A percentile compares a stretch with the other conserved stretches of the same genome.
phyloP scores from a whole-genome alignment of 2,113 vertebrate genomes.

The Anser cygnoides region DNA sequence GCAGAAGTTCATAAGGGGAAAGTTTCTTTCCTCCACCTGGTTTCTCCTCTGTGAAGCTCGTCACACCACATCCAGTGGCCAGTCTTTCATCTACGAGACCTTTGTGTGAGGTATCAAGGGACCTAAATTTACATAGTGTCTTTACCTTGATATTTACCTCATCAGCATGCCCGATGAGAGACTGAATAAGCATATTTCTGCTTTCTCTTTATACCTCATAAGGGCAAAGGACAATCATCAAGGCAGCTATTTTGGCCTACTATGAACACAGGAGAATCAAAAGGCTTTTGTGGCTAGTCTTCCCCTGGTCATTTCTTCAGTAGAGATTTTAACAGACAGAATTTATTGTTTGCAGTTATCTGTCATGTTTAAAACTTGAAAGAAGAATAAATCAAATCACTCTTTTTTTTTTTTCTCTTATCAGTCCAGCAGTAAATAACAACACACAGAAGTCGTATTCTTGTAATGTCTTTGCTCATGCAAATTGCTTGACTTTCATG shows the following conservation, averaged over 20 bases:
- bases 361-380: background rate
- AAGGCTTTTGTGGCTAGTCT: background rate
- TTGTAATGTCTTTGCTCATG: background rate
- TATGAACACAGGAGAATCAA: background rate
- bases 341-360: conserved; percentile 37
- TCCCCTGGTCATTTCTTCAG: conserved; percentile 9
- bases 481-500: background rate
- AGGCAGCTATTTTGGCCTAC: background rate
- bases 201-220: background rate
- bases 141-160: background rate
- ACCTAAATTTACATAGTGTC: background rate
- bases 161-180: background rate
- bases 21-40: background rate
- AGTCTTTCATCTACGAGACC: background rate
- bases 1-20: background rate
- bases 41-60: background rate
- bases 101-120: background rate
- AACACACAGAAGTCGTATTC: background rate
- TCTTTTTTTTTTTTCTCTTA: background rate
- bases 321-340: conserved; percentile 24
- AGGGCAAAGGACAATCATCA: background rate
- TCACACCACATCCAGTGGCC: background rate
- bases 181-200: background rate
- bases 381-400: background rate
- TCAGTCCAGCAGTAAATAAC: background rate